These are phyloP conservation scores for Enhydra lutris DNA, from an alignment of 2,113 vertebrate species.

Conservation along the genomic window DNA sequence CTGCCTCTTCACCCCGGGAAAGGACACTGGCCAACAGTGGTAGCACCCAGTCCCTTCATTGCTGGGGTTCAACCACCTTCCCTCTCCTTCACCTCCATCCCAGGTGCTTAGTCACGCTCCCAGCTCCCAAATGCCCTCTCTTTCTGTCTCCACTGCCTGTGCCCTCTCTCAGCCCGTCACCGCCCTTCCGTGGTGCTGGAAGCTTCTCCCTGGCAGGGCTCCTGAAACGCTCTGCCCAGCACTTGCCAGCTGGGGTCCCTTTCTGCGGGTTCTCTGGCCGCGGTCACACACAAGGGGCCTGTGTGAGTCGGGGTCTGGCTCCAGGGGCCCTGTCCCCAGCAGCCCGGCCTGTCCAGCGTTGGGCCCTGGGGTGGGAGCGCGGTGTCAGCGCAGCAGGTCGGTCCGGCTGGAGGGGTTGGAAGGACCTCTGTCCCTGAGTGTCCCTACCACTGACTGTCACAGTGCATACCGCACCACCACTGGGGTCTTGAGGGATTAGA, in stretches of 20 bases:
- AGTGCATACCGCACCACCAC: fast-evolving
- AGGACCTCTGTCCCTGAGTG: neutral
- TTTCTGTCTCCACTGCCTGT: neutral
- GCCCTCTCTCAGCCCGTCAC: neutral
- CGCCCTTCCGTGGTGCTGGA: fast-evolving
- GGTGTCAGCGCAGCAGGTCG: neutral
- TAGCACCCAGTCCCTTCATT: fast-evolving
- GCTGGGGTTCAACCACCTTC: neutral
- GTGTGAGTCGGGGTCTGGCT: neutral
- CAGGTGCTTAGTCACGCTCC: neutral
- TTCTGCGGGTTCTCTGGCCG: neutral
- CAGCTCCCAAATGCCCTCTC: neutral
- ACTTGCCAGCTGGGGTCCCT: neutral
- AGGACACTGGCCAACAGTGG: neutral
- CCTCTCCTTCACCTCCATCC: neutral
- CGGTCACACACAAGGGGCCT: neutral
- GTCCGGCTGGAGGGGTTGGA: neutral
- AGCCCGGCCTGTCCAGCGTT: neutral
- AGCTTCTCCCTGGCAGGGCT: neutral
- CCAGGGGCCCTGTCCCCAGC: neutral
- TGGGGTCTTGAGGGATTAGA: neutral
- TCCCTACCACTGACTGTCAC: neutral
- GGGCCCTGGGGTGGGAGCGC: fast-evolving
- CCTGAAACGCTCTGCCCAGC: neutral
- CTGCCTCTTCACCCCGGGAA: neutral